Evolutionary conservation across 2,113 vertebrate species (phyloP), one percentile per base, ranked within the genome.

Genomic region (Sprattus sprattus): DNA sequence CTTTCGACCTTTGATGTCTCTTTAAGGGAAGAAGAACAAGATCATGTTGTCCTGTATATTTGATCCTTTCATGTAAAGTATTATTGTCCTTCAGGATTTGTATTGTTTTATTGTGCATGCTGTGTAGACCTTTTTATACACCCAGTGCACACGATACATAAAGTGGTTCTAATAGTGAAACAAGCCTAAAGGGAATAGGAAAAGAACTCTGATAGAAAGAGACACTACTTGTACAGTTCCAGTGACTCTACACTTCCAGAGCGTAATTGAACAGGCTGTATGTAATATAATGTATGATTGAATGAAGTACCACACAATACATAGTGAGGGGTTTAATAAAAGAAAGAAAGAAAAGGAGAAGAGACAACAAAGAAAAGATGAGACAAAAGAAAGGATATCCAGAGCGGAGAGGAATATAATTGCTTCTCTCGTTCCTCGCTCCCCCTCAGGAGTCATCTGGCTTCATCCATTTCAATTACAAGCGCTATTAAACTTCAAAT

Each of bases 391-490:
- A 78, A n/a, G 6, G 71, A 82, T 6, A 16, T 45, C 57, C 80
- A 87, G 81, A 44, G 39, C 25, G 47, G 45, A 52, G 22, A 80
- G 85, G 57, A 84, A 88, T 87, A 18, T 78, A 81, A 71, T 81
- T 81, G 49, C 87, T 18, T 83, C 71, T 87, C 67, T 86, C 71
- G 25, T 60, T n/a, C 32, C 83, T 49, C 82, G 80, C 47, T 87
- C 78, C 64, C 60, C 10, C 64, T 67, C n/a, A 67, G n/a, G 6
- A 67, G n/a, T 60, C 82, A 85, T 87, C 88, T 83, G 83, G 45
- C 80, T 54, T 45, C 85, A 92, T 92, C 88, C 89, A 86, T 90
- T 91, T 85, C 83, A 91, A 90, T 91, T 90, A 91, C 46, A 89
- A 86, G 90, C 88, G 85, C 89, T 91, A 91, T 94, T 91, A 91